Evolutionary conservation across 2,888 invertebrate genomes (phyloP), one percentile per base, ranked within the genome.

Genomic region (Cephalotes varians): DNA sequence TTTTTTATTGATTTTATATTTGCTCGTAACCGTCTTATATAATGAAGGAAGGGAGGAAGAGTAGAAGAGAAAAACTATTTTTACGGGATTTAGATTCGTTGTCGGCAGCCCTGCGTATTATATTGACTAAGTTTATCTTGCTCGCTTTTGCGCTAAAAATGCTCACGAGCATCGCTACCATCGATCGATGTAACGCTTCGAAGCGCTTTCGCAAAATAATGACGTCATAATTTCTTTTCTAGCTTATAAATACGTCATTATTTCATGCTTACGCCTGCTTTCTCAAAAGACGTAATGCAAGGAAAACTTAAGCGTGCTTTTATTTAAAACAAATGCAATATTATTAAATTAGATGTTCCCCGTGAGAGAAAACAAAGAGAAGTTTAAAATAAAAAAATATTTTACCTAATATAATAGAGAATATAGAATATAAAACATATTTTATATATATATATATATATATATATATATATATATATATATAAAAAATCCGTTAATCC

Each of bases 181-280:
- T 54, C 54, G 56, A 28, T 28, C n/a, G n/a, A 25, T 15, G 37
- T 62, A 40, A n/a, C 37, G 62, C 40, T 25, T 64, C 40, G 3
- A 64, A 18, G 25, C 12, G 7, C 15, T 64, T 64, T 40, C 40
- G 1, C 40, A 40, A 40, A 64, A 0, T 15, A 60, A 25, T 64
- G 62, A 64, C 40, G 62, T 64, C 40, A 64, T n/a, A 60, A n/a
- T 60, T 64, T 25, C 40, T 40, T 40, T 40, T 3, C 25, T 64
- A 15, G 62, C 25, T 37, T 62, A 62, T 62, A 62, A 64, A 64
- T 64, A 64, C 25, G 62, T 64, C 62, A 64, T 64, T 6, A 64
- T 40, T 64, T 60, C 18, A 3, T 10, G 1, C n/a, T 34, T 34
- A 31, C 31, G 31, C 9, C 31, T 18, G 4, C 9, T n/a, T n/a